Base-by-base conservation (phyloP, 2,888 invertebrate species). In the Sympetrum striolatum region DNA sequence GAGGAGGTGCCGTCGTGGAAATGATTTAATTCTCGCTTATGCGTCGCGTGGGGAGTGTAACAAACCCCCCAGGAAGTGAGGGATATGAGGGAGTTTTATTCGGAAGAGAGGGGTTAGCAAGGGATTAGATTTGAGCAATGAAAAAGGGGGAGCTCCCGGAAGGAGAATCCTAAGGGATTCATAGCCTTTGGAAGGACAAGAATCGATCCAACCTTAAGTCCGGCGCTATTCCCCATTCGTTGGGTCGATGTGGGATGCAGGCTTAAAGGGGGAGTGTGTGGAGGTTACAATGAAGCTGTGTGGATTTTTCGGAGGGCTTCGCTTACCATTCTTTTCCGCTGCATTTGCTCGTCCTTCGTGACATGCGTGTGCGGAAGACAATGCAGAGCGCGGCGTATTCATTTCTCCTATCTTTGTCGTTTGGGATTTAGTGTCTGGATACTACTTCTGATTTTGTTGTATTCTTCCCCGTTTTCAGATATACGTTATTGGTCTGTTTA, bases 201-300 rank as follows among this genome's bases (percentile, higher is more conserved):
- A 39, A 81, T 81, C 81, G 81, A 81, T 81, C 81, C 81, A 31
- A 22, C 10, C n/a, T 8, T 39, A 81, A 73, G 73, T 73, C 73
- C 73, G 3, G 25, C 73, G 73, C 31, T 73, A 8, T 64, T 25
- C 25, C 64, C 73, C 22, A 25, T 25, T 25, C 81, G 48, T 10
- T 81, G 81, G 81, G 81, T 81, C 81, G 81, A 81, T 81, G 73
- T 81, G 48, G 44, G 81, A 25, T 48, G 81, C 81, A 48, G 39
- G 81, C 22, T 48, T 81, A 48, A 48, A 22, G 25, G 25, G 81
- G 44, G 48, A 44, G 12, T 18, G 10, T 18, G n/a, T 39, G 44
- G 44, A 44, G 22, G 25, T n/a, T 39, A 48, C 39, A 48, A 48
- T 12, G 44, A 25, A 3, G 14, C 1, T 81, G 22, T 39, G 80